Evolutionary conservation across 2,113 vertebrate genomes (phyloP).

Genomic region (Xiphophorus maculatus): DNA sequence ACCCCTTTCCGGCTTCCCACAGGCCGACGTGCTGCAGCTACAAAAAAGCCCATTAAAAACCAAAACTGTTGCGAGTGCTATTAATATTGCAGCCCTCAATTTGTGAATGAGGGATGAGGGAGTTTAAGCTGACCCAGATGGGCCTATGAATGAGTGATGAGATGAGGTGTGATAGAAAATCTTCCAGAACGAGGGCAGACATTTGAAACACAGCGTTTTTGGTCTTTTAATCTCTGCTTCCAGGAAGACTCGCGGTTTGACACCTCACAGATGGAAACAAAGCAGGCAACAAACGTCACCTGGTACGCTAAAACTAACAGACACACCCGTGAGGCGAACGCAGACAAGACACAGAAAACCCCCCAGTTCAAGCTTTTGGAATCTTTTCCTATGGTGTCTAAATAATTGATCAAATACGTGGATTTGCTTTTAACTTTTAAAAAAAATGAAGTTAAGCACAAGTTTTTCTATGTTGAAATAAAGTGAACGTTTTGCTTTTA

Average conservation of each 20-base stretch:
- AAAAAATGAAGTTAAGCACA: not conserved
- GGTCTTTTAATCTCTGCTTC: conserved; percentile 27
- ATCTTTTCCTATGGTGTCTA: not conserved
- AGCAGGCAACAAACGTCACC: conserved; percentile 5
- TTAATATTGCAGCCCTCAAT: conserved; percentile 77
- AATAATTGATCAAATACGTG: not conserved
- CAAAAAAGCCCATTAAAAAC: conserved; percentile 66
- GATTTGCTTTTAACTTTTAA: not conserved
- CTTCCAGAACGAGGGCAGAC: conserved; percentile 22
- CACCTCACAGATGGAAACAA: conserved; percentile 17
- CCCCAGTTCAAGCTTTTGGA: conserved; percentile 5
- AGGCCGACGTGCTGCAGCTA: conserved; percentile 29
- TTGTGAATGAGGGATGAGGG: conserved; percentile 75
- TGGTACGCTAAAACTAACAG: not conserved
- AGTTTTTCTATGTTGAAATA: not conserved
- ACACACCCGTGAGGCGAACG: conserved; percentile 18
- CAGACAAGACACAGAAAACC: conserved; percentile 11
- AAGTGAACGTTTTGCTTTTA: not conserved
- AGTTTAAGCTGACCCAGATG: conserved; percentile 71
- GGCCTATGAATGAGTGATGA: conserved; percentile 71
- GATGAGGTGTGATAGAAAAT: conserved; percentile 47
- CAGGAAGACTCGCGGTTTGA: conserved; percentile 31
- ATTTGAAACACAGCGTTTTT: conserved; percentile 2
- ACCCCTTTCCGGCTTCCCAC: conserved; percentile 11
- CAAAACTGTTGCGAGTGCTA: conserved; percentile 63